These are phyloP conservation scores for Sminthurinus signatus DNA, from an alignment of 1,140 invertebrate species.

Conservation along the genomic window DNA sequence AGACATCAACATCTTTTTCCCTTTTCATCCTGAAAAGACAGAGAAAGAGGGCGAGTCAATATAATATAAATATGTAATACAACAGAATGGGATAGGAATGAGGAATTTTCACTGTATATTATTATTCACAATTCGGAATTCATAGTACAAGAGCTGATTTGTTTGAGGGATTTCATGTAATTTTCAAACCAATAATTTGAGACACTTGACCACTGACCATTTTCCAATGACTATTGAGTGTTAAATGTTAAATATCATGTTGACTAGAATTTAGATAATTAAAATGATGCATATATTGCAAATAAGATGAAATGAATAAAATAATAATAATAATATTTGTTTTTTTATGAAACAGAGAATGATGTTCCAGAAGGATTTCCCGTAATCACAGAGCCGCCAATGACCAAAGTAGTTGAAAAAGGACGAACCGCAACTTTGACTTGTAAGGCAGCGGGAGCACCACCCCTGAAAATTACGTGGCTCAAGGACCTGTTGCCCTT, in stretches of 20 bases:
- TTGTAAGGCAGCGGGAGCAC: slow-evolving; percentile 79
- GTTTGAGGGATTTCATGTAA: not conserved
- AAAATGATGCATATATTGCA: too few relatives aligned
- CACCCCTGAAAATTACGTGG: slow-evolving; percentile 82
- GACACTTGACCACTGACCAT: not conserved
- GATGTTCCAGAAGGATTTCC: slow-evolving; percentile 80
- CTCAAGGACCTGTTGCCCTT: slow-evolving; percentile 84
- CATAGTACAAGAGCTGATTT: not conserved
- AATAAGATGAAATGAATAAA: too few relatives aligned
- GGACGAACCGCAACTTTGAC: slow-evolving; percentile 81
- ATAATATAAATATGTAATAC: too few relatives aligned
- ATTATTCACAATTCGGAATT: too few relatives aligned
- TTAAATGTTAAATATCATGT: not conserved
- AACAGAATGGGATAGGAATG: too few relatives aligned
- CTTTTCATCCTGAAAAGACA: too few relatives aligned
- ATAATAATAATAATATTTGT: slow-evolving; percentile 5
- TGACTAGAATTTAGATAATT: not conserved
- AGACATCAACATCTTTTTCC: too few relatives aligned
- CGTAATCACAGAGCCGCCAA: slow-evolving; percentile 70
- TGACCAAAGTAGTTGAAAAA: slow-evolving; percentile 85
- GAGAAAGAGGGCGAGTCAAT: too few relatives aligned
- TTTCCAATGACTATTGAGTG: not conserved
- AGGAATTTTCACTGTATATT: too few relatives aligned
- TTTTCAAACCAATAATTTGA: not conserved
- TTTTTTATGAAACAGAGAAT: slow-evolving; percentile 31